Evolutionary conservation across 2,888 invertebrate genomes (phyloP).

Genomic region (Strigamia maritima): DNA sequence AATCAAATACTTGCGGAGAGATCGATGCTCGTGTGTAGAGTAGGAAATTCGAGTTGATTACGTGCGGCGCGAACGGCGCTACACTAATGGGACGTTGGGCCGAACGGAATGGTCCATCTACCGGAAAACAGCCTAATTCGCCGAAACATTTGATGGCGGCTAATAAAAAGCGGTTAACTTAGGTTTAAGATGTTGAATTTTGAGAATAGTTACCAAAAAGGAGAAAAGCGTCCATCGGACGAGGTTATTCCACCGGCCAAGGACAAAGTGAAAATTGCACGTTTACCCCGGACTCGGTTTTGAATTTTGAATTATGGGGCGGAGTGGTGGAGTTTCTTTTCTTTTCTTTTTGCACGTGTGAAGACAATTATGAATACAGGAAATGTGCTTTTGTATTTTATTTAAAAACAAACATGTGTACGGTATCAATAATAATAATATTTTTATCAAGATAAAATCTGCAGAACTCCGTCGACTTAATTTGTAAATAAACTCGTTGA

Average conservation of each 20-base stretch:
- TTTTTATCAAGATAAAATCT: neutral
- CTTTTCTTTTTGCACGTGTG: too few relatives aligned
- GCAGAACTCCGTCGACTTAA: neutral
- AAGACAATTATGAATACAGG: too few relatives aligned
- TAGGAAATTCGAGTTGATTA: constrained; percentile 62
- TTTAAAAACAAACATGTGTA: too few relatives aligned
- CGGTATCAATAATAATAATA: too few relatives aligned
- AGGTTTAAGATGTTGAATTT: neutral
- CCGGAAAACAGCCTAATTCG: constrained; percentile 45
- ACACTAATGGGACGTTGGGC: constrained; percentile 67
- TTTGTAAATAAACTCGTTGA: neutral
- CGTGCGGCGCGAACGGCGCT: constrained; percentile 70
- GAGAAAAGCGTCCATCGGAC: neutral
- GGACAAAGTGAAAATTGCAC: neutral
- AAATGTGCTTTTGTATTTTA: too few relatives aligned
- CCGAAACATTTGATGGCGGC: constrained; percentile 43
- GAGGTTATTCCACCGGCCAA: neutral
- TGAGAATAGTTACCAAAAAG: neutral
- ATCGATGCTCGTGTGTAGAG: constrained; percentile 59
- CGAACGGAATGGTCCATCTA: constrained; percentile 39
- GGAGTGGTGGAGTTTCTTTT: neutral
- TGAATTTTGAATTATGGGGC: too few relatives aligned
- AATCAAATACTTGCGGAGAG: constrained; percentile 51
- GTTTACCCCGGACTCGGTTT: neutral
- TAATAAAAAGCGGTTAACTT: neutral